These are phyloP conservation scores for Epinotia brunnichana DNA, from an alignment of 2,888 invertebrate species.

Conservation along the genomic window DNA sequence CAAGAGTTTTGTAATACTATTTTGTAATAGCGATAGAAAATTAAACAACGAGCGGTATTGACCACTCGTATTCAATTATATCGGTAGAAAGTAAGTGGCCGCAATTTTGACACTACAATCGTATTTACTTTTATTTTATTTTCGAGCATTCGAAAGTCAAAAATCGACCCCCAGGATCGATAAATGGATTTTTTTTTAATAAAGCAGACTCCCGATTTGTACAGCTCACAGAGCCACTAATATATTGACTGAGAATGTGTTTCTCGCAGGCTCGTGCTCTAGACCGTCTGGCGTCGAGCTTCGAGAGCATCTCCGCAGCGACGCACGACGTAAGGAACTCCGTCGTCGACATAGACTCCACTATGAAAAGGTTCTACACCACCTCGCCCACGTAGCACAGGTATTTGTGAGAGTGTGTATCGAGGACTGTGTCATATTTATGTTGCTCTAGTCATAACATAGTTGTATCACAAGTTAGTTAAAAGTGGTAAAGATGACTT, in stretches of 20 bases:
- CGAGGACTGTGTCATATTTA: slow-evolving; percentile 19
- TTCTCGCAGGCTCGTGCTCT: slow-evolving; percentile 68
- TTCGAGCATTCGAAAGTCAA: no score
- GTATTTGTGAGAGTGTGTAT: slow-evolving; percentile 51
- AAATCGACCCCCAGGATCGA: no score
- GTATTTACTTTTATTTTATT: no score
- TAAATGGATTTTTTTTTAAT: no score
- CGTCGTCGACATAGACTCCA: slow-evolving; percentile 70
- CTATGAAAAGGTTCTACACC: slow-evolving; percentile 71
- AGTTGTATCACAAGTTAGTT: neutral
- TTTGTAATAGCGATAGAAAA: no score
- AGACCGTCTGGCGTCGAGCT: slow-evolving; percentile 69
- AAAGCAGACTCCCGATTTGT: no score
- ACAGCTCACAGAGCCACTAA: neutral
- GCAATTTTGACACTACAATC: no score
- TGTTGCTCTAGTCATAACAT: slow-evolving; percentile 26
- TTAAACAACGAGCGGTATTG: no score
- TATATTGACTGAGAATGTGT: neutral
- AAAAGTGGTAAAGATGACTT: no score
- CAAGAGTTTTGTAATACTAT: no score
- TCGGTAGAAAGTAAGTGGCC: no score
- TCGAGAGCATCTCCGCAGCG: slow-evolving; percentile 65
- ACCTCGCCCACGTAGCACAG: slow-evolving; percentile 70
- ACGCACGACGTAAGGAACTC: slow-evolving; percentile 70
- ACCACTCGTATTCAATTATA: no score